phyloP scores from a whole-genome alignment of 1,140 invertebrate species.

The Coelopa frigida region DNA sequence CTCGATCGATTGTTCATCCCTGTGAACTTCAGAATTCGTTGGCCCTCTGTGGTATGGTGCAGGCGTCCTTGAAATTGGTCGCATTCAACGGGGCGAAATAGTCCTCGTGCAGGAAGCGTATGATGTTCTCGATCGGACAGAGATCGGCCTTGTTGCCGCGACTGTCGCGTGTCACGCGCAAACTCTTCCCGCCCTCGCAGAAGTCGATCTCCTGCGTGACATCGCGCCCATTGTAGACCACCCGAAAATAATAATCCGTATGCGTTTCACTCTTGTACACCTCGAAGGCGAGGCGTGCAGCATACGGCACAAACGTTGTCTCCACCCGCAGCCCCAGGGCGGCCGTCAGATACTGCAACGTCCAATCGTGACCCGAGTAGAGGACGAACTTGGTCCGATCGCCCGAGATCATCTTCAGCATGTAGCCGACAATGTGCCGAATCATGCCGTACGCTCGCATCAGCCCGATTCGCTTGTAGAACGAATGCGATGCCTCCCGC shows the following conservation, averaged over 20 bases:
- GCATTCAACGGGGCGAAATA: slow-evolving; percentile 73
- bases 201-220: slow-evolving; percentile 74
- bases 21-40: slow-evolving; percentile 31
- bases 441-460: slow-evolving; percentile 69
- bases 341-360: slow-evolving; percentile 71
- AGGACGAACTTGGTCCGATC: slow-evolving; percentile 71
- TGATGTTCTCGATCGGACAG: slow-evolving; percentile 77
- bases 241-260: slow-evolving; percentile 61
- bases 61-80: slow-evolving; percentile 80
- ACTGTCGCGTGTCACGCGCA: slow-evolving; percentile 44
- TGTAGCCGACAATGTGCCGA: slow-evolving; percentile 67
- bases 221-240: slow-evolving; percentile 81
- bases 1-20: too few species aligned
- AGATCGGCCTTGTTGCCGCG: slow-evolving; percentile 53
- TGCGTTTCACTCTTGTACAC: slow-evolving; percentile 58
- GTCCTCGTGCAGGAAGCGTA: slow-evolving; percentile 75
- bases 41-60: slow-evolving; percentile 44
- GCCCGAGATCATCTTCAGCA: slow-evolving; percentile 69
- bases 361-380: slow-evolving; percentile 88
- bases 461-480: slow-evolving; percentile 60
- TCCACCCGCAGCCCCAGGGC: slow-evolving; percentile 62
- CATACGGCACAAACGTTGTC: slow-evolving; percentile 60
- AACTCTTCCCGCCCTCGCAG: slow-evolving; percentile 57
- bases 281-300: slow-evolving; percentile 78
- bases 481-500: slow-evolving; percentile 56